Percentiles rank a stretch among this genome's conserved stretches.
phyloP scores from a whole-genome alignment of 2,888 invertebrate genomes.

The Lypha dubia region DNA sequence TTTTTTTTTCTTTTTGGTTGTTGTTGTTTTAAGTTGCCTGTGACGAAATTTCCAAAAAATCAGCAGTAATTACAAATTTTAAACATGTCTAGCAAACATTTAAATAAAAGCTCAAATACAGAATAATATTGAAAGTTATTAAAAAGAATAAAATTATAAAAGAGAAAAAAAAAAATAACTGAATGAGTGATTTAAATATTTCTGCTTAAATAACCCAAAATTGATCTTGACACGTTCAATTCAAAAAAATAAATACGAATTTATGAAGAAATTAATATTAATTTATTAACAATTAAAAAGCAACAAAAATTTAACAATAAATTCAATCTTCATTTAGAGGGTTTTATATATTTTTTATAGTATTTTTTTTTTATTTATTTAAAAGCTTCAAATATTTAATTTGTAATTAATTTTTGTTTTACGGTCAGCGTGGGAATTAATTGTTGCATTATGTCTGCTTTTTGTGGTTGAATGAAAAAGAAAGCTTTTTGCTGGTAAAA shows the following conservation, averaged over 20 bases:
- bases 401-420: conserved; percentile 37
- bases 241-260: conserved; percentile 48
- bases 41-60: background rate
- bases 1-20: conserved; percentile 4
- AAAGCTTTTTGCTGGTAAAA: conserved; percentile 34
- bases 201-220: conserved; percentile 47
- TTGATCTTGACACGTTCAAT: conserved; percentile 69
- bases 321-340: conserved; percentile 1
- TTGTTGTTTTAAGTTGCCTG: background rate
- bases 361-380: conserved; percentile 24
- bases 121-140: conserved; percentile 22
- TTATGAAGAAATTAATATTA: conserved; percentile 49
- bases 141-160: conserved; percentile 15
- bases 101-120: conserved; percentile 40
- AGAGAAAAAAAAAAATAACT: too few relatives aligned
- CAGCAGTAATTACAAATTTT: conserved; percentile 64
- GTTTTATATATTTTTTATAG: conserved; percentile 33
- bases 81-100: conserved; percentile 54
- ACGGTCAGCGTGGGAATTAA: conserved; percentile 67
- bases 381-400: conserved; percentile 32
- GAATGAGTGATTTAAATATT: conserved; percentile 6
- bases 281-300: conserved; percentile 24
- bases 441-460: conserved; percentile 30
- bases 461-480: conserved; percentile 21
- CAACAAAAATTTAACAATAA: background rate